These are phyloP conservation scores for Microplitis manilae DNA, from an alignment of 2,888 invertebrate genomes.

Conservation along the genomic window DNA sequence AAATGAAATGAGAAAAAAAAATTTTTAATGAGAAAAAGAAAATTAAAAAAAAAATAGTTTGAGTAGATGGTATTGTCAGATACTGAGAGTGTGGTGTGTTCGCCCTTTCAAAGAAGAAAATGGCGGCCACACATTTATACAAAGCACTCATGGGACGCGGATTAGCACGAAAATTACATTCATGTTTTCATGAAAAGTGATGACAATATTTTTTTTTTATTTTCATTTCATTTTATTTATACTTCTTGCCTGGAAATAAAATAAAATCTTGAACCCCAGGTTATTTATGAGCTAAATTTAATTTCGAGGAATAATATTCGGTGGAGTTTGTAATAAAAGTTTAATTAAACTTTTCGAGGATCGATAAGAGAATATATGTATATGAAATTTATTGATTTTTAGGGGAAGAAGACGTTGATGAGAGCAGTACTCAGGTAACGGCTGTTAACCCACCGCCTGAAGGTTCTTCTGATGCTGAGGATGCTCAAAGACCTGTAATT, in stretches of 20 bases:
- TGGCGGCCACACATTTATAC: conserved; percentile 65
- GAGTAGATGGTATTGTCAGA: conserved; percentile 15
- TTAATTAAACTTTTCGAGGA: not conserved
- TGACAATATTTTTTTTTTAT: conserved; percentile 19
- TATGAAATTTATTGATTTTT: conserved; percentile 41
- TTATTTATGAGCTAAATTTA: conserved; percentile 13
- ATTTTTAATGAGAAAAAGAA: not conserved
- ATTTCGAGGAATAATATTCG: conserved; percentile 1
- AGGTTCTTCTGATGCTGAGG: conserved; percentile 84
- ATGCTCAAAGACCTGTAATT: conserved; percentile 70
- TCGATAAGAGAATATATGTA: conserved; percentile 18
- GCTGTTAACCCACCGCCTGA: conserved; percentile 75
- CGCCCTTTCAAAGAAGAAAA: conserved; percentile 68
- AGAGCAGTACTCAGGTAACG: conserved; percentile 73
- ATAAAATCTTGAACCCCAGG: not conserved
- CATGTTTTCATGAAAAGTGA: conserved; percentile 19
- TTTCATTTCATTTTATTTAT: not conserved
- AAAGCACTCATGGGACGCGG: conserved; percentile 57
- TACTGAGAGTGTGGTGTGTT: conserved; percentile 54
- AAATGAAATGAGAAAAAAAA: not conserved
- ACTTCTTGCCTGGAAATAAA: not conserved
- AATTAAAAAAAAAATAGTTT: not conserved
- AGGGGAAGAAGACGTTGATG: conserved; percentile 82
- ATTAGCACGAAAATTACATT: conserved; percentile 56
- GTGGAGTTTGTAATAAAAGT: not conserved